Evolutionary conservation across 1,140 invertebrate genomes (phyloP).

Genomic region (Tetragonula clypearis): DNA sequence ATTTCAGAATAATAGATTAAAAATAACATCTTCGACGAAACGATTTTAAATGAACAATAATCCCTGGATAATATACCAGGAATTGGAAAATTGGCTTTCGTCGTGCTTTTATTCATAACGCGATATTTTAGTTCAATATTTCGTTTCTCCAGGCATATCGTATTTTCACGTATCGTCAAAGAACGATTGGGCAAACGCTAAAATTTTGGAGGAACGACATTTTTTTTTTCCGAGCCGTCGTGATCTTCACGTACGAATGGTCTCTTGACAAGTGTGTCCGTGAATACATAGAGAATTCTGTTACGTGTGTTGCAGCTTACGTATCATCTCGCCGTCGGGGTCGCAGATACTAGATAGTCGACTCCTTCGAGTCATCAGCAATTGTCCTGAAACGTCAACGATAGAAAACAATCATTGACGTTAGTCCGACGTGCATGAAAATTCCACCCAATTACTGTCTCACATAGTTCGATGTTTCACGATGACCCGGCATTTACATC

Average conservation of each 20-base stretch:
- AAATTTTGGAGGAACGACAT: background rate
- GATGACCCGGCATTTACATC: background rate
- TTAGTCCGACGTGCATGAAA: background rate
- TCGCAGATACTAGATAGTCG: conserved; percentile 81
- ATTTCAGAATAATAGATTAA: too few relatives aligned
- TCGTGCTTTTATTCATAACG: too few relatives aligned
- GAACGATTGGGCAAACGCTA: background rate
- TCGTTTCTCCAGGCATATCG: too few relatives aligned
- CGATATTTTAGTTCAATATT: too few relatives aligned
- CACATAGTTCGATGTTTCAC: background rate
- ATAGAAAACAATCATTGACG: conserved; percentile 54
- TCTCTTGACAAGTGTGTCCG: conserved; percentile 38
- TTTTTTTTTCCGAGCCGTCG: background rate
- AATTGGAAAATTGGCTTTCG: too few relatives aligned
- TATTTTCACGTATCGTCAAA: too few relatives aligned
- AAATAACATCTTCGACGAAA: too few relatives aligned
- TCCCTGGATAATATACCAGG: too few relatives aligned
- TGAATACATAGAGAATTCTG: conserved; percentile 44
- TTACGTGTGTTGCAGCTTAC: conserved; percentile 74
- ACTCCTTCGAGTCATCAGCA: conserved; percentile 79
- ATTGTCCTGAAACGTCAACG: conserved; percentile 78
- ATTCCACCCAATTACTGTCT: background rate
- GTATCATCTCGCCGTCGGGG: conserved; percentile 80
- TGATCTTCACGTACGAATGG: conserved; percentile 36
- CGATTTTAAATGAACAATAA: too few relatives aligned